A percentile compares a stretch with the other conserved stretches of the same genome.
phyloP scores from a whole-genome alignment of 2,113 vertebrate genomes.

The Gobiocypris rarus region DNA sequence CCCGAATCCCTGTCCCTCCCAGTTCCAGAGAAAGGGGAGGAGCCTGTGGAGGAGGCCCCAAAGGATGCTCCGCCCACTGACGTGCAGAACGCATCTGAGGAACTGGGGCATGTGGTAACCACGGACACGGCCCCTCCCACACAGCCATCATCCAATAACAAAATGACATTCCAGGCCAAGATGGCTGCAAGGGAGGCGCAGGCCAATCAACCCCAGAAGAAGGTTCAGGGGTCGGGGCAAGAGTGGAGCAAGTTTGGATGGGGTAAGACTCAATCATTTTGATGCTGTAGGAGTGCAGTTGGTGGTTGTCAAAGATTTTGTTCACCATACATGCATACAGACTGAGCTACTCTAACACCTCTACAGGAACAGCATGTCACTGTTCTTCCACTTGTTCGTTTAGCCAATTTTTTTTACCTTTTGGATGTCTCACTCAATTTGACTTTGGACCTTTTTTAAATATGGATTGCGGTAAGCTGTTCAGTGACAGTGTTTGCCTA shows the following conservation, averaged over 20 bases:
- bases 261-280: slow-evolving; percentile 70
- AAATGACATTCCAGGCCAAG: slow-evolving; percentile 76
- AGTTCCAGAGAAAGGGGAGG: slow-evolving; percentile 67
- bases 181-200: slow-evolving; percentile 74
- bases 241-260: slow-evolving; percentile 78
- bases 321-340: background rate
- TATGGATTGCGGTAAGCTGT: slow-evolving; percentile 7
- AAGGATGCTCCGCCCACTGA: slow-evolving; percentile 62
- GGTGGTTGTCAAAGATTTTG: background rate
- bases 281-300: background rate
- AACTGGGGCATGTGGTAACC: slow-evolving; percentile 75
- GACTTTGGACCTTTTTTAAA: background rate
- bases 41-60: slow-evolving; percentile 64
- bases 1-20: slow-evolving; percentile 62
- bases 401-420: background rate
- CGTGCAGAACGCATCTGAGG: slow-evolving; percentile 69
- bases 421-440: slow-evolving; percentile 4
- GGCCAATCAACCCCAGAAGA: slow-evolving; percentile 70
- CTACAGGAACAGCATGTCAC: background rate
- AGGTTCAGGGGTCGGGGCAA: slow-evolving; percentile 67
- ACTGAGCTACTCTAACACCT: background rate
- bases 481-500: background rate
- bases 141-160: slow-evolving; percentile 61
- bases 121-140: slow-evolving; percentile 66
- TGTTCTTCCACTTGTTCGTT: background rate